phyloP scores from a whole-genome alignment of 2,797 vertebrate genomes.

The Oreortyx pictus region DNA sequence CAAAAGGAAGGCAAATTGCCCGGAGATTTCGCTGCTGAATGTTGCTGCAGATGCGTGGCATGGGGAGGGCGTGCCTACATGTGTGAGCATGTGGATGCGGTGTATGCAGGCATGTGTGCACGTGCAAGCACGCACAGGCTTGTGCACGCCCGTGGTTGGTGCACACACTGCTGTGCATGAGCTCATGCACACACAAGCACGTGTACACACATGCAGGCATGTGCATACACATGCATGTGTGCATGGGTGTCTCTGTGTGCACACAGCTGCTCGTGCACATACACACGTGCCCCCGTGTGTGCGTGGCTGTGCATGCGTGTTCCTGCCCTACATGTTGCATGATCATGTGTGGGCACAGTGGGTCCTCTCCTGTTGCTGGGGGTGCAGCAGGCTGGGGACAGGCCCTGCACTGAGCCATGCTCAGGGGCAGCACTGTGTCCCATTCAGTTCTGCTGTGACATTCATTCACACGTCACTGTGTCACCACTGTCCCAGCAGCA shows the following conservation, averaged over 20 bases:
- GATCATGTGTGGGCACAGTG: rapidly evolving
- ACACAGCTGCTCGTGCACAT: neutral
- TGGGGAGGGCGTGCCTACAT: rapidly evolving
- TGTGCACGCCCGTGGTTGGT: rapidly evolving
- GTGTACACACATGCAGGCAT: rapidly evolving
- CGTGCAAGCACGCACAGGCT: rapidly evolving
- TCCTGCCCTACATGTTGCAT: rapidly evolving
- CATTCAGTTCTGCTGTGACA: neutral
- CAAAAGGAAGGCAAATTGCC: neutral
- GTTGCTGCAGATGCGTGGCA: rapidly evolving
- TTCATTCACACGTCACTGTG: rapidly evolving
- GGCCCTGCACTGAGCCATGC: too few relatives aligned
- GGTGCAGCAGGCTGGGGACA: rapidly evolving
- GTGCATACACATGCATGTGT: rapidly evolving
- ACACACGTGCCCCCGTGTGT: neutral
- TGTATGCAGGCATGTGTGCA: neutral
- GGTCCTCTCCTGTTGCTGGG: neutral
- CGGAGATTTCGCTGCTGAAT: rapidly evolving
- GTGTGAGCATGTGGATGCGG: rapidly evolving
- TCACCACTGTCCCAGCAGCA: rapidly evolving
- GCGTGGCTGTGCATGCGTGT: too few relatives aligned
- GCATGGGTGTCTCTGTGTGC: neutral
- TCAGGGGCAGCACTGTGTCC: neutral
- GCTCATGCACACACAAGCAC: too few relatives aligned
- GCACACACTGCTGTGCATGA: neutral